phyloP scores from a whole-genome alignment of 2,888 invertebrate genomes.

The Eupithecia subumbrata region DNA sequence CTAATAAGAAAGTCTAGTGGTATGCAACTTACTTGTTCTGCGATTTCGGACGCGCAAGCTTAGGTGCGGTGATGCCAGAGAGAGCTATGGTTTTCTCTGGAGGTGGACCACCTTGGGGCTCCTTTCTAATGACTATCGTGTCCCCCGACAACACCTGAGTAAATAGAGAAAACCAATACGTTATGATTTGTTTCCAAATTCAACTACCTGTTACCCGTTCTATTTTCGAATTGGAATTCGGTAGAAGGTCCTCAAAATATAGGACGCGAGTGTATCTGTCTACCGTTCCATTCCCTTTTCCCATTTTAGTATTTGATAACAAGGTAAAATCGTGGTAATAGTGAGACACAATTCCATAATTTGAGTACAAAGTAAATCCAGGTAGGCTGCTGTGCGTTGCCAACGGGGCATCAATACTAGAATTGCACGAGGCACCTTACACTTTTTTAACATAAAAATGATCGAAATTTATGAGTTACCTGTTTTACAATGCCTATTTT shows the following conservation, averaged over 20 bases:
- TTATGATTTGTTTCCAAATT: background rate
- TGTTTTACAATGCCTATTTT: slow-evolving; percentile 79
- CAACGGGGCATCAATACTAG: slow-evolving; percentile 73
- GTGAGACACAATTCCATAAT: slow-evolving; percentile 1
- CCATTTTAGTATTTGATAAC: background rate
- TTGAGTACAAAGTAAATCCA: slow-evolving; percentile 19
- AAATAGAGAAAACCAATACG: slow-evolving; percentile 29
- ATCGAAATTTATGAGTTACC: slow-evolving; percentile 66
- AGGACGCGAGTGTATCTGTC: background rate
- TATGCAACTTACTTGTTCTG: slow-evolving; percentile 71
- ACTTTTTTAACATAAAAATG: slow-evolving; percentile 47
- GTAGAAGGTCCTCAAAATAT: slow-evolving; percentile 2
- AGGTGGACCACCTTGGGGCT: slow-evolving; percentile 93
- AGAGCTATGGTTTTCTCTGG: slow-evolving; percentile 96
- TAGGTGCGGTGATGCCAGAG: slow-evolving; percentile 96
- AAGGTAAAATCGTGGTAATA: background rate
- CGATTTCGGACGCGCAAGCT: slow-evolving; percentile 85
- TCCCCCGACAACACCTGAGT: slow-evolving; percentile 97
- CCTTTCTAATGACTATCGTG: slow-evolving; percentile 94
- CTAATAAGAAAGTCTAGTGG: background rate
- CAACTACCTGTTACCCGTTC: background rate
- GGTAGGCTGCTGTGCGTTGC: slow-evolving; percentile 59
- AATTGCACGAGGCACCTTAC: slow-evolving; percentile 70
- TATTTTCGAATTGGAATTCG: slow-evolving; percentile 3
- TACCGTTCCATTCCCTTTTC: no score